Base-by-base conservation (phyloP, 2,888 invertebrate genomes). In the Selenia dentaria region DNA sequence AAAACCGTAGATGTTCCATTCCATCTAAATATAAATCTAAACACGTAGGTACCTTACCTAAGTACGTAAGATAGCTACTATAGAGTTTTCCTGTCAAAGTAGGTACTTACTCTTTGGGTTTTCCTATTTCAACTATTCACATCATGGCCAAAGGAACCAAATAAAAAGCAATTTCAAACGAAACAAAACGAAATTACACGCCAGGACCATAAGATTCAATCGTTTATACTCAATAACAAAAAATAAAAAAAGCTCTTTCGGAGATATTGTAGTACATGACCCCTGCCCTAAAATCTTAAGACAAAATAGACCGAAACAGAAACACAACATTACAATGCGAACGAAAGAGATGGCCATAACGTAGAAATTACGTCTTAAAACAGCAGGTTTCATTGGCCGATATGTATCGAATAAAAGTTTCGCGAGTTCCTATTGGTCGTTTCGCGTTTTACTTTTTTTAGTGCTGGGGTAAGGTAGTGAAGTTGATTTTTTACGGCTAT, bases 391-490 rank as follows among this genome's bases (percentile, higher is more conserved):
- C 65, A 73, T 74, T 74, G 72, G 74, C 38, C 62, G 67, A 68
- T 71, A 64, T 74, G 73, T 72, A 68, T 74, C 72, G 71, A 65
- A 66, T 70, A 67, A 67, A 69, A 67, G 54, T 64, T 60, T 55
- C 54, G 52, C 44, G 40, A 50, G 39, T 46, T 49, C 41, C 67
- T 55, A 74, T 74, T 74, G 74, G 74, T 45, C 31, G 62, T 53
- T 46, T 49, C 53, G 38, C 26, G 42, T 47, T 63, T 63, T 62
- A 48, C 55, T 59, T 64, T 58, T 60, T 64, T 68, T 63, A 41
- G 29, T 47, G 37, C 63, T 64, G 74, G 28, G 38, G 44, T 33
- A 43, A 43, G 22, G 22, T 8, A 22, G 13, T 14, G 27, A 28
- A 46, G 46, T 40, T 40, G 46, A 46, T 56, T 56, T 58, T 79